Conservation (phyloP, 2,888 invertebrate species). For the Panorpa germanica region DNA sequence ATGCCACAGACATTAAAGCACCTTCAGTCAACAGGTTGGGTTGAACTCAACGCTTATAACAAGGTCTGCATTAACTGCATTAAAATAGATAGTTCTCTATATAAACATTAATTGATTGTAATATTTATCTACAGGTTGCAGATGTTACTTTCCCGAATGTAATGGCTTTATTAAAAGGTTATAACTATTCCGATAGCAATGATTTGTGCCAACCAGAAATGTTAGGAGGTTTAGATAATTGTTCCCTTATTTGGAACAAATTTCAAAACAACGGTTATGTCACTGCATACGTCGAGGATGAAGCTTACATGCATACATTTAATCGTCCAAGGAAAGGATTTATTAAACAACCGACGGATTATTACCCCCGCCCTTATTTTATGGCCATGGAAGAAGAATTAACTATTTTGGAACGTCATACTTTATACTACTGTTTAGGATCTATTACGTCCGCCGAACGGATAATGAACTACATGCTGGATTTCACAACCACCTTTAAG, state of each 20-base stretch:
- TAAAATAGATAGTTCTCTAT: slow-evolving; percentile 3
- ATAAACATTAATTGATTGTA: too few relatives aligned
- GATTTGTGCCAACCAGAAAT: slow-evolving; percentile 27
- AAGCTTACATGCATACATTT: slow-evolving; percentile 43
- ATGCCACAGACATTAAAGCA: slow-evolving; percentile 53
- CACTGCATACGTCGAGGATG: slow-evolving; percentile 68
- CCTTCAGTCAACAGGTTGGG: slow-evolving; percentile 46
- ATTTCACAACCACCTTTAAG: slow-evolving; percentile 42
- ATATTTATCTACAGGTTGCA: slow-evolving; percentile 50
- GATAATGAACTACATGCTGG: slow-evolving; percentile 44
- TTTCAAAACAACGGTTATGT: slow-evolving; percentile 51
- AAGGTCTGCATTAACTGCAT: too few relatives aligned
- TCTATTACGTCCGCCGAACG: slow-evolving; percentile 44
- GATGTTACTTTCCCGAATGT: slow-evolving; percentile 86
- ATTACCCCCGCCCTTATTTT: slow-evolving; percentile 58
- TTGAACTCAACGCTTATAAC: slow-evolving; percentile 54
- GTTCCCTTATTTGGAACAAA: slow-evolving; percentile 59
- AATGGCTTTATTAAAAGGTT: slow-evolving; percentile 62
- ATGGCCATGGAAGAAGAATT: slow-evolving; percentile 42
- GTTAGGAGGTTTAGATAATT: slow-evolving; percentile 40
- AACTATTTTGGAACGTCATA: slow-evolving; percentile 26
- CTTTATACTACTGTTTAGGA: slow-evolving; percentile 37
- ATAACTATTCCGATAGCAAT: slow-evolving; percentile 27
- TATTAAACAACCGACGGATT: slow-evolving; percentile 54
- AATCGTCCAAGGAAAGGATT: slow-evolving; percentile 60